Evolutionary conservation across 2,888 invertebrate genomes (phyloP), one percentile per base, ranked within the genome.

Genomic region (Priocnemis perturbator): DNA sequence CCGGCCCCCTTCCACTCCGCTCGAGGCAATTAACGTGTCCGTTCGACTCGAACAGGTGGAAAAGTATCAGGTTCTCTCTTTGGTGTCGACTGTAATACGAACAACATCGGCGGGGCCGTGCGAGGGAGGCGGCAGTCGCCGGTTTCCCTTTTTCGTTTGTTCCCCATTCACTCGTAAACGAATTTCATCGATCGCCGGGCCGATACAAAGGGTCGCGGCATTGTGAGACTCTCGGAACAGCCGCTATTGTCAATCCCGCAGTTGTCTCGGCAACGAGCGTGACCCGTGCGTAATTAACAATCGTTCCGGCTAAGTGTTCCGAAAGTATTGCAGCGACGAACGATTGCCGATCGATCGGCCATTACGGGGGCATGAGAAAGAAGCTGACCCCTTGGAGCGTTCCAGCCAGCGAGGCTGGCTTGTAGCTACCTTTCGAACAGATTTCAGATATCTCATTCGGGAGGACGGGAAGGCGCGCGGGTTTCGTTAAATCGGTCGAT

Each of bases 121-220:
- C 37, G 7, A 9, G 11, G 37, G 37, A 3, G 37, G 37, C 26
- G 26, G 26, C 26, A 9, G 37, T 11, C 37, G 37, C 37, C 7
- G 37, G 37, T 37, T 37, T 37, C 37, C 14, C 37, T 37, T 11
- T 20, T n/a, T 15, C 50, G 20, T 17, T 30, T n/a, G n/a, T 69
- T 70, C 71, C 74, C 67, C 20, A 72, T 72, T 67, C 64, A 52
- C 60, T 74, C 55, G 66, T 68, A 63, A 77, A 71, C 74, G 72
- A 74, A 77, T 77, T 77, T 74, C 68, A 72, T 77, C 69, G 74
- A 74, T 62, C 52, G 53, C n/a, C 50, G 19, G 19, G n/a, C 50
- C 15, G 17, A 17, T 50, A 20, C 19, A 50, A 50, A 50, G 50
- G 50, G 19, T 50, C 20, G 5, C 17, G 50, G 50, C 50, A 50